phyloP scores from a whole-genome alignment of 2,797 vertebrate species.

The Prunella strophiata region DNA sequence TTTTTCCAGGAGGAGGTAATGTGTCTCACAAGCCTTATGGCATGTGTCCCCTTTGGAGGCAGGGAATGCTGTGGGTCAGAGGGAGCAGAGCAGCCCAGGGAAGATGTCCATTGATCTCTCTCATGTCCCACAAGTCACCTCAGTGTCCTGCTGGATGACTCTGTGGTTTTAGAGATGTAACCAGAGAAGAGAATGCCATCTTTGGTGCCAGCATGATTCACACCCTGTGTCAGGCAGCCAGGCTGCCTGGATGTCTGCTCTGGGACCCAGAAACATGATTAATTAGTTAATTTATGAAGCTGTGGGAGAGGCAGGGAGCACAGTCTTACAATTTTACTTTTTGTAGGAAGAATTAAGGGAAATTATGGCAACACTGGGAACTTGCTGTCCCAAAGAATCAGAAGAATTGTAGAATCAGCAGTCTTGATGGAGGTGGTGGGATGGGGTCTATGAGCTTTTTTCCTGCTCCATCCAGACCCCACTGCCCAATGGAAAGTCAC shows the following conservation, averaged over 20 bases:
- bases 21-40: background rate
- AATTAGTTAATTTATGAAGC: slow-evolving; percentile 61
- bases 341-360: background rate
- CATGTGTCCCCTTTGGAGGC: background rate
- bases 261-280: slow-evolving; percentile 40
- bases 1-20: background rate
- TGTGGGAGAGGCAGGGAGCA: background rate
- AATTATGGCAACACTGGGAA: background rate
- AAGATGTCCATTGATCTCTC: background rate
- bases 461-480: background rate
- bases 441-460: background rate
- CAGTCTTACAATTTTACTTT: background rate
- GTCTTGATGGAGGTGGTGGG: background rate
- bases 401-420: background rate
- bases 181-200: slow-evolving; percentile 27
- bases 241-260: slow-evolving; percentile 51
- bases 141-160: slow-evolving; percentile 26
- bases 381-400: background rate
- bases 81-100: background rate
- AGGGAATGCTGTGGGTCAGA: background rate
- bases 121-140: background rate
- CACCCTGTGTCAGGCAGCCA: background rate
- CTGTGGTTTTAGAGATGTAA: background rate
- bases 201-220: slow-evolving; percentile 35
- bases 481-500: background rate